These are phyloP conservation scores for Cebidichthys violaceus DNA, from an alignment of 2,113 vertebrate species.

Conservation along the genomic window DNA sequence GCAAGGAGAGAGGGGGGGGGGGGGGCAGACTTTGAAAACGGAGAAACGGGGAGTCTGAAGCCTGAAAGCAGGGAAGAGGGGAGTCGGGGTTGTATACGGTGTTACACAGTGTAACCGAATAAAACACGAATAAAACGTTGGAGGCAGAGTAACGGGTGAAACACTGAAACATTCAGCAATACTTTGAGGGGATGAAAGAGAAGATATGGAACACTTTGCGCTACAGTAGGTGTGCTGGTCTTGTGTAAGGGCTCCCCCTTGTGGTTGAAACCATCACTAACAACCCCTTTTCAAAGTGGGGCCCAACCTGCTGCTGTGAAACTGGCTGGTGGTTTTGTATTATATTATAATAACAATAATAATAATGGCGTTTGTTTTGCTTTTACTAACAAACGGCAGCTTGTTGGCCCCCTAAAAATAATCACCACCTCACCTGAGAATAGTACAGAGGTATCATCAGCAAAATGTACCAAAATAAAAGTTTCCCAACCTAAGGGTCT, in stretches of 20 bases:
- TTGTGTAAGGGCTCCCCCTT: neutral
- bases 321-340: neutral
- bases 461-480: too few species aligned
- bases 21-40: constrained; percentile 35
- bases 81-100: too few species aligned
- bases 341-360: neutral
- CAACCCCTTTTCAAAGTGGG: neutral
- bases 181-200: neutral
- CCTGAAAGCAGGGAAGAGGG: constrained; percentile 1
- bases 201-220: neutral
- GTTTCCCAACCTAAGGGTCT: too few species aligned
- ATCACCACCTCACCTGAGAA: too few species aligned
- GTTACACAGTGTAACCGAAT: neutral
- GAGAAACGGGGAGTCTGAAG: constrained; percentile 18
- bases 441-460: too few species aligned
- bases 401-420: neutral
- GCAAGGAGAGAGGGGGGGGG: constrained; percentile 15
- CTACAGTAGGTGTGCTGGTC: too few species aligned
- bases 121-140: neutral
- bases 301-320: neutral
- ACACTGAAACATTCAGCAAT: neutral
- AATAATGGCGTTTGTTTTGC: neutral
- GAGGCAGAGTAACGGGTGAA: neutral
- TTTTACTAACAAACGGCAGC: neutral
- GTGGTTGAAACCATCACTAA: neutral